A percentile compares a stretch with the other conserved stretches of the same genome.
Evolutionary conservation across 2,113 vertebrate genomes (phyloP).

Genomic region (Petroica traversi): DNA sequence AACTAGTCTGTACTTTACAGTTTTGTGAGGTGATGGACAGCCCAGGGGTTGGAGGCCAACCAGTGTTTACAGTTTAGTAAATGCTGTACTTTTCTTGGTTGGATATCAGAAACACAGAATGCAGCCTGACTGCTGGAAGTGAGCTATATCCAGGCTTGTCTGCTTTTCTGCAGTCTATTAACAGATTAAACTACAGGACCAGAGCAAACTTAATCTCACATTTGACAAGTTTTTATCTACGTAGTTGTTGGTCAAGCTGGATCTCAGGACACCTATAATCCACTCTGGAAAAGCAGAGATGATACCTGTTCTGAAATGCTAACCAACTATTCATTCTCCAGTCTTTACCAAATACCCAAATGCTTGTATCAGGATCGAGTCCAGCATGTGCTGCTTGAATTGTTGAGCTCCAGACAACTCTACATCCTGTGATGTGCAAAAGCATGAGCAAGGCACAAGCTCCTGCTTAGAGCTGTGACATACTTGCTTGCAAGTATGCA

Average conservation of each 20-base stretch:
- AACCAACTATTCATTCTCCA: not conserved
- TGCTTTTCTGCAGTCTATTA: not conserved
- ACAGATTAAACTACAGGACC: not conserved
- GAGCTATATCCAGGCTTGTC: not conserved
- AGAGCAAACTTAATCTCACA: not conserved
- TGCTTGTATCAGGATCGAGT: not conserved
- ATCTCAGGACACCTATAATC: not conserved
- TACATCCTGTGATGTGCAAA: not conserved
- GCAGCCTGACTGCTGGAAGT: not conserved
- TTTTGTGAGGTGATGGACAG: not conserved
- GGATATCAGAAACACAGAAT: not conserved
- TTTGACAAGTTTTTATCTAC: not conserved
- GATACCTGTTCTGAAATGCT: not conserved
- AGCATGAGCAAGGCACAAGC: not conserved
- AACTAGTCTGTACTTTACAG: not conserved
- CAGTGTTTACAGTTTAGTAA: not conserved
- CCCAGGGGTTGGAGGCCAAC: not conserved
- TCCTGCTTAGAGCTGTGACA: fast-evolving
- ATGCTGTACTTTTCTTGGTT: not conserved
- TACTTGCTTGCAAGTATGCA: not conserved
- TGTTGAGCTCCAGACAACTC: not conserved
- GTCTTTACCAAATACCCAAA: not conserved
- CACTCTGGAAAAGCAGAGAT: not conserved
- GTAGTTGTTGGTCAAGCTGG: not conserved
- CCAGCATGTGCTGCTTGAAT: not conserved